Base-by-base conservation (phyloP, 2,888 invertebrate genomes). In the Drosophila nigritarsus region DNA sequence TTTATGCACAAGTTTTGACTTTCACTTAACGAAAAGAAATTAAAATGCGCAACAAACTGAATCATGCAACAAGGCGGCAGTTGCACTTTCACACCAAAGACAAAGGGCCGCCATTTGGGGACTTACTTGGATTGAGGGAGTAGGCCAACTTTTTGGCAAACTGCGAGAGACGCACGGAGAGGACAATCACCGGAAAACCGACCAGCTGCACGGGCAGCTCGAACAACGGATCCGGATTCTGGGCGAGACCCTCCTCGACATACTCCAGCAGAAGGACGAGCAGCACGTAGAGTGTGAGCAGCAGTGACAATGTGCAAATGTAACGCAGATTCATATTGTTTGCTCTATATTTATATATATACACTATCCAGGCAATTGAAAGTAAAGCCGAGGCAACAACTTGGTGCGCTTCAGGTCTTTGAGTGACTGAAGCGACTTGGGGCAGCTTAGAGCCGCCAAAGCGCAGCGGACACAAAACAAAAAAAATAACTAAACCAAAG, bases 111-210 rank as follows among this genome's bases (percentile, higher is more conserved):
- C 3, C 29, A 38, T 13, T 24, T 45, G 45, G 15, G 45, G 24
- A 61, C 92, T 91, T 89, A 97, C 97, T 95, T 93, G 97, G 97
- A 94, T 95, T 97, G 40, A 97, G 93, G 2, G 97, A 96, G 93
- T 97, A 97, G 1, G 96, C 95, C 70, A 97, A 93, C 92, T 97
- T 97, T 93, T 97, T 97, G 74, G 97, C 95, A 91, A 97, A 97
- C 93, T 97, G 97, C 1, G 96, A 95, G 62, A 97, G 92, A 80
- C 96, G 94, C 15, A 97, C 97, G 34, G 96, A 96, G 9, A 96
- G 93, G 59, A 97, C 95, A 81, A 97, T 97, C 72, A 97, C 95
- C 0, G 97, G 97, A 90, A 97, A 97, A 32, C 97, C 97, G 45
- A 97, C 94, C 65, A 97, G 93, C 90, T 97, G 97, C n/a, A 97